phyloP scores from a whole-genome alignment of 92 coral and sea anemone species.

The Virgularia gustaviana region DNA sequence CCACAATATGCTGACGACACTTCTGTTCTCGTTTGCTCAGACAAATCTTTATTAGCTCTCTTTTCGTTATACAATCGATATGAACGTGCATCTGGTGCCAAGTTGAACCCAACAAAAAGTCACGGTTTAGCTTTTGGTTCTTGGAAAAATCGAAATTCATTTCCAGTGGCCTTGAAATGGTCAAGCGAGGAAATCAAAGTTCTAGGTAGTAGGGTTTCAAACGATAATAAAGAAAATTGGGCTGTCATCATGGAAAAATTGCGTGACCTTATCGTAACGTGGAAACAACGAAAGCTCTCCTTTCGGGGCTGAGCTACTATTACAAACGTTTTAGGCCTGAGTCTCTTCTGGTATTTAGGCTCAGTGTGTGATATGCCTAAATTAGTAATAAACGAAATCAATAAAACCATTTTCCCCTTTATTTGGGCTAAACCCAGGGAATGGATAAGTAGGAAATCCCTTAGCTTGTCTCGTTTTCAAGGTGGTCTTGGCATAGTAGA shows the following conservation, averaged over 20 bases:
- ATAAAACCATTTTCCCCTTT: conserved; percentile 21
- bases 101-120: conserved; percentile 26
- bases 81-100: conserved; percentile 35
- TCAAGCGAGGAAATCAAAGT: not conserved
- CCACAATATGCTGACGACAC: no score
- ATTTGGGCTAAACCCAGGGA: conserved; percentile 16
- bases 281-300: not conserved
- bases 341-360: conserved; percentile 15
- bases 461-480: not conserved
- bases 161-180: not conserved
- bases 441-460: not conserved
- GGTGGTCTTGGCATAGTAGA: conserved; percentile 11
- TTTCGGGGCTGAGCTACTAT: not conserved
- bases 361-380: not conserved
- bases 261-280: not conserved
- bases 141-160: conserved; percentile 4
- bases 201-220: not conserved
- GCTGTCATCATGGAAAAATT: not conserved
- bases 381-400: not conserved
- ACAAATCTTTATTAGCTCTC: no score
- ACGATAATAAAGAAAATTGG: not conserved
- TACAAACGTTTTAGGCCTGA: not conserved
- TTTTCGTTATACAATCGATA: no score
- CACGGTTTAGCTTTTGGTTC: conserved; percentile 51
- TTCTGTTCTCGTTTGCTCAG: no score